Evolutionary conservation across 2,888 invertebrate species (phyloP).

Genomic region (Amphiduros pacificus): DNA sequence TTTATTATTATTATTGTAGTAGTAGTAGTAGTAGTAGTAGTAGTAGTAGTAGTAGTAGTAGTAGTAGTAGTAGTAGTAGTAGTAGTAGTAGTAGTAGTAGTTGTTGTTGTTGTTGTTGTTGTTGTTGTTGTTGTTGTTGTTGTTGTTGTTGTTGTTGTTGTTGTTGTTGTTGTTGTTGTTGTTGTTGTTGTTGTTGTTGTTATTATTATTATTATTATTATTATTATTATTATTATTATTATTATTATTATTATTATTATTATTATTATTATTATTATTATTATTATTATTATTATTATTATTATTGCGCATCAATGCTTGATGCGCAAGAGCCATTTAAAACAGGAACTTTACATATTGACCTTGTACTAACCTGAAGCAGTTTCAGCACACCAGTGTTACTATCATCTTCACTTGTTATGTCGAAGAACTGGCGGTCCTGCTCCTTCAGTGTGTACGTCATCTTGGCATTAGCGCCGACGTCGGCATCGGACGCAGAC

Average conservation of each 20-base stretch:
- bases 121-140: no score
- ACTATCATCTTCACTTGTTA: slow-evolving; percentile 18
- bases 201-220: neutral
- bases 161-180: neutral
- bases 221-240: no score
- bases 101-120: neutral
- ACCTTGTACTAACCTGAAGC: slow-evolving; percentile 20
- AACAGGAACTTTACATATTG: no score
- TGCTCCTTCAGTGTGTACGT: slow-evolving; percentile 9
- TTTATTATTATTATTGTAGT: neutral
- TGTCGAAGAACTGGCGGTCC: slow-evolving; percentile 20
- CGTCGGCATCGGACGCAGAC: slow-evolving; percentile 25
- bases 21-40: no score
- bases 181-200: neutral
- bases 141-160: no score
- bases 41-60: no score
- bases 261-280: neutral
- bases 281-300: neutral
- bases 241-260: no score
- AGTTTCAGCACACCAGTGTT: slow-evolving; percentile 27
- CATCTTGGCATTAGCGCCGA: slow-evolving; percentile 23
- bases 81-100: neutral
- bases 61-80: neutral
- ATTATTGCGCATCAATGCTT: neutral
- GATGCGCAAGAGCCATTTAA: no score